Evolutionary conservation across 1,140 invertebrate genomes (phyloP), one percentile per base, ranked within the genome.

Genomic region (Drosophila biarmipes): DNA sequence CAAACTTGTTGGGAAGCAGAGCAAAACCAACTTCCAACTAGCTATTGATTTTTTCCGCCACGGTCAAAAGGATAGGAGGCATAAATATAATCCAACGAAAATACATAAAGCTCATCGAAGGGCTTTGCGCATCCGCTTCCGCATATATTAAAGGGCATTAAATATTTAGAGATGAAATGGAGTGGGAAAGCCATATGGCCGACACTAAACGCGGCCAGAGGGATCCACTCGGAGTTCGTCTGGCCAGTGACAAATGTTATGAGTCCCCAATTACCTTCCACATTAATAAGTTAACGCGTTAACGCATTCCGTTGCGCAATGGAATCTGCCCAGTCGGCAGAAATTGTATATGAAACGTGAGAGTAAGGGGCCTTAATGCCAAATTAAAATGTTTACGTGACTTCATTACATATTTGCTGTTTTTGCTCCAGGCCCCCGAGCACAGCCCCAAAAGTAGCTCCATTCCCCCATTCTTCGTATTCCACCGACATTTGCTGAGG

Each of bases 311-410:
- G 63, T 64, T 80, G 51, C 73, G 54, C 67, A 67, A 63, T 59
- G 73, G 31, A 55, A 73, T 53, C 66, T 31, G 46, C 15, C 66
- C 37, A 35, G 17, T 37, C 69, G 27, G 15, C 56, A 24, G 40
- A 52, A 62, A 77, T 57, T 72, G 57, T 66, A 55, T 72, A 48
- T 55, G 35, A 34, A 48, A 35, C n/a, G 34, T 40, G 63, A 24
- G 27, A 12, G 29, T 24, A 21, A 38, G 62, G 29, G 51, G 49
- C 66, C 80, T 76, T 87, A 89, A 87, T 87, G 66, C 61, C 71
- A 89, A 87, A 82, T 89, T 87, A 82, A 87, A 87, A 87, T 82
- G 66, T 82, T 89, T 82, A 87, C 82, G 82, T 87, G 82, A 87
- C 78, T 82, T 87, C 82, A 87, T 87, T 87, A 80, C 61, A 61